Conservation (phyloP, 2,797 vertebrate species). For the Ctenosaura bakeri region DNA sequence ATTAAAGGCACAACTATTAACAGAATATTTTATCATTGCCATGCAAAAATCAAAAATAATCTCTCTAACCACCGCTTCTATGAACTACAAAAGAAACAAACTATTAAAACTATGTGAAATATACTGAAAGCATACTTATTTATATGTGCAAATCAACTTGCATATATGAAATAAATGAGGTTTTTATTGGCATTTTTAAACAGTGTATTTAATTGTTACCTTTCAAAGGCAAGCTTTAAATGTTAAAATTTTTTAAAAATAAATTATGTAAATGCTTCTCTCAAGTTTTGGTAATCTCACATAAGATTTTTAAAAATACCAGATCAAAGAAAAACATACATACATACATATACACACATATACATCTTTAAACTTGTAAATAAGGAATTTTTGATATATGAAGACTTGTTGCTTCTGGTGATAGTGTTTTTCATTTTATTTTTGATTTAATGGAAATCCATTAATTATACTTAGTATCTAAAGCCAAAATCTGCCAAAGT, state of each 20-base stretch:
- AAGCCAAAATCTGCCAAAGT: constrained; percentile 61
- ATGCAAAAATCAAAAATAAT: constrained; percentile 55
- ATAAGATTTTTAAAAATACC: constrained; percentile 64
- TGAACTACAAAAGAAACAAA: constrained; percentile 70
- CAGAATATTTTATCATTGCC: constrained; percentile 68
- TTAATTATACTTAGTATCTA: constrained; percentile 39
- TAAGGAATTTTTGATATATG: constrained; percentile 69
- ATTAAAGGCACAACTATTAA: constrained; percentile 78
- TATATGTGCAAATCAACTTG: constrained; percentile 86
- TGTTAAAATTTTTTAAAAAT: constrained; percentile 71
- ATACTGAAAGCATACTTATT: constrained; percentile 76
- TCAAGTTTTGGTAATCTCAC: constrained; percentile 72
- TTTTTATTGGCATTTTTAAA: constrained; percentile 81
- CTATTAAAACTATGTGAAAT: constrained; percentile 71
- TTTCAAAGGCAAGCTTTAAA: constrained; percentile 76
- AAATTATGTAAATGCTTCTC: constrained; percentile 79
- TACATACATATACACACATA: background rate
- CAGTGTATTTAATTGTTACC: constrained; percentile 78
- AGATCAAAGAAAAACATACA: constrained; percentile 61
- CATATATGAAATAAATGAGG: constrained; percentile 81
- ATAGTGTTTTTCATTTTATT: constrained; percentile 57
- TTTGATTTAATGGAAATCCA: constrained; percentile 38
- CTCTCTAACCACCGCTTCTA: constrained; percentile 56
- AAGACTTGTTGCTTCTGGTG: constrained; percentile 63
- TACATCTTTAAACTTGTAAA: constrained; percentile 73